Conservation (phyloP, 2,797 vertebrate genomes). For the Buceros bicornis region DNA sequence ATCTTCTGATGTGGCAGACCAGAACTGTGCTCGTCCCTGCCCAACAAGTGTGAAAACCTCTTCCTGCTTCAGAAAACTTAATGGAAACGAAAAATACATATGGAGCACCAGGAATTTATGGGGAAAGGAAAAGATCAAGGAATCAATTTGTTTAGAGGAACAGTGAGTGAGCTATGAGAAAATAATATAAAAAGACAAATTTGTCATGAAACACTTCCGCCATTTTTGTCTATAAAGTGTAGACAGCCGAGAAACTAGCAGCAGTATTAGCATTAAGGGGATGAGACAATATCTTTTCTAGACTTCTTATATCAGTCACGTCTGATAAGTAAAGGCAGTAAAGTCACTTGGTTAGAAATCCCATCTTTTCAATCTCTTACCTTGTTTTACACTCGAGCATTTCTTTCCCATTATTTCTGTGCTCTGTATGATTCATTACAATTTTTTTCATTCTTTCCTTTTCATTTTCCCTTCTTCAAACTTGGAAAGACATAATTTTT, state of each 20-base stretch:
- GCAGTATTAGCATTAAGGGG: background rate
- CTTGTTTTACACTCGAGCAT: background rate
- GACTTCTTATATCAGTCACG: background rate
- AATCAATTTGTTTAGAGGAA: background rate
- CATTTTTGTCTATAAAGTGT: background rate
- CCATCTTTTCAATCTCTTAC: background rate
- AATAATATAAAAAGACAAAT: background rate
- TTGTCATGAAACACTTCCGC: background rate
- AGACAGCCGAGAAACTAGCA: background rate
- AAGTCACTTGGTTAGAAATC: background rate
- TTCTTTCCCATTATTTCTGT: background rate
- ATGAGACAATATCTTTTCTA: background rate
- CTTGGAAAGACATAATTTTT: background rate
- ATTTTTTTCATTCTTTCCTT: background rate
- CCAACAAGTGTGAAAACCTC: background rate
- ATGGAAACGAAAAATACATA: background rate
- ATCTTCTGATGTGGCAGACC: background rate
- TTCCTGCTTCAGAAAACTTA: background rate
- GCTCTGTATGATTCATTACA: background rate
- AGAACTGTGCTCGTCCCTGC: background rate
- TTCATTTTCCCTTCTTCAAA: background rate
- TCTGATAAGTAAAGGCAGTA: background rate
- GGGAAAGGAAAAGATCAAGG: background rate
- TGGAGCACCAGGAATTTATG: background rate
- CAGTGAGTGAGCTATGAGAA: background rate